Percentiles rank a stretch among this genome's conserved stretches.
Conservation (phyloP, 1,140 invertebrate species). For the Trachymyrmex cornetzi region DNA sequence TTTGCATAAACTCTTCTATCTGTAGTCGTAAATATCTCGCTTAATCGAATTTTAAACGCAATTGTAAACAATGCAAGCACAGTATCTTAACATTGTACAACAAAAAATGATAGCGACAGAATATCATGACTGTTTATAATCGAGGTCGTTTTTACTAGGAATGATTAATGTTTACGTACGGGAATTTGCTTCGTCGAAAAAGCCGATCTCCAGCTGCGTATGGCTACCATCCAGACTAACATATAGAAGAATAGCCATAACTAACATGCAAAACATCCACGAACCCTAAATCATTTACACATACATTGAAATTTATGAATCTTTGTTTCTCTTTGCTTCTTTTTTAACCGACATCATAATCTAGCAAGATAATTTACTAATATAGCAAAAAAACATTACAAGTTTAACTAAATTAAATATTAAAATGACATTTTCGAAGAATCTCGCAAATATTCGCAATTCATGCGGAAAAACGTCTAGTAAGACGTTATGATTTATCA, state of each 20-base stretch:
- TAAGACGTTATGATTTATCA: conserved; percentile 25
- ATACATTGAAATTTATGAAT: neutral
- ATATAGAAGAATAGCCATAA: conserved; percentile 25
- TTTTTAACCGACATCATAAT: conserved; percentile 12
- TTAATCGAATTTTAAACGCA: neutral
- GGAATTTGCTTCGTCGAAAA: conserved; percentile 54
- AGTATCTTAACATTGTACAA: neutral
- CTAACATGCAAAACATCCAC: conserved; percentile 24
- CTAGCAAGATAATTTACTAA: conserved; percentile 1
- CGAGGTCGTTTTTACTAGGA: conserved; percentile 65
- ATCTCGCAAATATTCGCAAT: neutral
- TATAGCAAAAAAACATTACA: neutral
- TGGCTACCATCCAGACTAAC: conserved; percentile 72
- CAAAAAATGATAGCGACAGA: conserved; percentile 10
- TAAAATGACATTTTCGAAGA: neutral
- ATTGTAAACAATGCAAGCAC: neutral
- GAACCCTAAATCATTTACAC: conserved; percentile 33
- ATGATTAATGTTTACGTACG: conserved; percentile 45
- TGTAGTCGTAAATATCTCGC: neutral
- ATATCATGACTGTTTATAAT: conserved; percentile 34
- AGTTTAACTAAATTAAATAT: neutral
- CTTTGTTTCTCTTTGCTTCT: neutral
- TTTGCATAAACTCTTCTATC: conserved; percentile 28
- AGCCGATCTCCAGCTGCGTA: conserved; percentile 62
- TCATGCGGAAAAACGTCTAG: neutral